Conservation (phyloP, 2,113 vertebrate species). For the Sigmodon hispidus region DNA sequence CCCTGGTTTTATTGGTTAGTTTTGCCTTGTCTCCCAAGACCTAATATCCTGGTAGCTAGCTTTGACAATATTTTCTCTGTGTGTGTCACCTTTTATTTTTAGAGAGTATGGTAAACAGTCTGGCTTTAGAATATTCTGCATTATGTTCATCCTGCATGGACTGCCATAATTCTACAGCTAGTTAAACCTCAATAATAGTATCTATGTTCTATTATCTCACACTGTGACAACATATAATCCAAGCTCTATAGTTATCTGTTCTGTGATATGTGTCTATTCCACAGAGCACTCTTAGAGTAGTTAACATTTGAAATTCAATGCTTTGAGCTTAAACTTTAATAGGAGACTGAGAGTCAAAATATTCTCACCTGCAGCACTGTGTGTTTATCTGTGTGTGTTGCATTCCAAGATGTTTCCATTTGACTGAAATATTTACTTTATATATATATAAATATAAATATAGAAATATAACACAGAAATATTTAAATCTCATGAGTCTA, state of each 20-base stretch:
- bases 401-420: not conserved
- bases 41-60: not conserved
- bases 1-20: not conserved
- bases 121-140: not conserved
- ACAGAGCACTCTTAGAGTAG: not conserved
- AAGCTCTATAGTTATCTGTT: not conserved
- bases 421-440: not conserved
- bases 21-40: not conserved
- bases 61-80: not conserved
- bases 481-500: not conserved
- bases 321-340: not conserved
- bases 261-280: not conserved
- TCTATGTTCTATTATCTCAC: not conserved
- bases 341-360: not conserved
- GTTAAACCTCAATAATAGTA: not conserved
- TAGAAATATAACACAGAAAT: not conserved
- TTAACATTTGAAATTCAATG: not conserved
- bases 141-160: not conserved
- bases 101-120: not conserved
- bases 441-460: not conserved
- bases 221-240: not conserved
- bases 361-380: not conserved
- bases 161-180: not conserved
- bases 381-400: not conserved
- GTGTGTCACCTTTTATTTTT: not conserved